Evolutionary conservation across 2,888 invertebrate species (phyloP).

Genomic region (Minunthozetes semirufus): DNA sequence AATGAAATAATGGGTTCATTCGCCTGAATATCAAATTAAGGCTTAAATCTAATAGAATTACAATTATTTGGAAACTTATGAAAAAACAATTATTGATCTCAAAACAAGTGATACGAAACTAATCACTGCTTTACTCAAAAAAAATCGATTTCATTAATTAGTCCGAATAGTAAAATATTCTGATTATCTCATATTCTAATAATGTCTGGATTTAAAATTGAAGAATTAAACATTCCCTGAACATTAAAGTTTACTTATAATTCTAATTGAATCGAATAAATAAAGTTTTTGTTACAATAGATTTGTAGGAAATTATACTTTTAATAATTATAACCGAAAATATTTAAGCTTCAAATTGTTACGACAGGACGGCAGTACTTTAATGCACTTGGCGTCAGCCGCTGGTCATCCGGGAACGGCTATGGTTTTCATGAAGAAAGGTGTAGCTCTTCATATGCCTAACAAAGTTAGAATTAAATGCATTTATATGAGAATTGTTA

Average conservation of each 20-base stretch:
- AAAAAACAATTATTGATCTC: background rate
- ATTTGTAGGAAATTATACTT: too few relatives aligned
- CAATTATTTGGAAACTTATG: too few relatives aligned
- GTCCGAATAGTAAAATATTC: too few relatives aligned
- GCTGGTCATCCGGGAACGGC: slow-evolving; percentile 98
- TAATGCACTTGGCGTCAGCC: slow-evolving; percentile 96
- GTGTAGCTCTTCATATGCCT: slow-evolving; percentile 98
- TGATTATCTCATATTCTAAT: too few relatives aligned
- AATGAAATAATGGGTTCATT: too few relatives aligned
- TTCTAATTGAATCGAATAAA: background rate
- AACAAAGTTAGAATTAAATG: slow-evolving; percentile 63
- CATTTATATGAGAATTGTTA: background rate
- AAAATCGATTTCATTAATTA: too few relatives aligned
- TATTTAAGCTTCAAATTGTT: too few relatives aligned
- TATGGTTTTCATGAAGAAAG: slow-evolving; percentile 95
- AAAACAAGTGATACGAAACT: background rate
- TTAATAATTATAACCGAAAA: too few relatives aligned
- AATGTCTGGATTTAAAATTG: background rate
- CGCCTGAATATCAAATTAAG: too few relatives aligned
- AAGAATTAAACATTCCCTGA: background rate
- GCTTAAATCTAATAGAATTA: too few relatives aligned
- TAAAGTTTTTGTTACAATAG: background rate
- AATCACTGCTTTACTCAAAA: background rate
- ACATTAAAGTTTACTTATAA: background rate
- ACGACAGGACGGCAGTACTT: slow-evolving; percentile 84